Evolutionary conservation across 2,797 vertebrate genomes (phyloP), one percentile per base, ranked within the genome.

Genomic region (Gobionotothen gibberifrons): DNA sequence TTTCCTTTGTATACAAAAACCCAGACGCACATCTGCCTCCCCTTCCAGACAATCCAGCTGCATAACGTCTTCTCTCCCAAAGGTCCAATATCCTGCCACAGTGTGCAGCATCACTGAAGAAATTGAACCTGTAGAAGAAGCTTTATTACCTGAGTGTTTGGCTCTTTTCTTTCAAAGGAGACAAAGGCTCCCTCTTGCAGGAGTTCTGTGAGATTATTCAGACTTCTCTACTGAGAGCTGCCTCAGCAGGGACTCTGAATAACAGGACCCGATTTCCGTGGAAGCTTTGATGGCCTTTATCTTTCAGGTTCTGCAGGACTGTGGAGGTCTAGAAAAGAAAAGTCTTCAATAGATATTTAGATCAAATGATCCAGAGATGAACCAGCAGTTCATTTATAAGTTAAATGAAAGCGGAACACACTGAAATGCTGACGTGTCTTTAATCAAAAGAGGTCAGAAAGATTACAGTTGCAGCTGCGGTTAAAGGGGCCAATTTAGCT

Each of bases 81-180:
- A 70, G 39, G 74, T 81, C 62, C 48, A 86, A 56, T 85, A 86
- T 85, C 84, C 69, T 77, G 69, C 57, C 54, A 9, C 42, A 11
- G 42, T 14, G 60, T 64, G 36, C 73, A 63, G 69, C 55, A 57
- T 64, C 49, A 52, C 13, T 56, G 36, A 74, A 75, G 54, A 69
- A 74, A 69, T 29, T 39, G 52, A 72, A 74, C 72, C 63, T 36
- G 49, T 43, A 60, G 58, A 76, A 65, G 56, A 32, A 22, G 19
- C 55, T 54, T 71, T 40, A 29, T 84, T 68, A 44, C 76, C 51
- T 13, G 64, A 46, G 51, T 80, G 36, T 9, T 44, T n/a, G 36
- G 21, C 36, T 5, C 29, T 74, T 48, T 57, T 53, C 55, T 75
- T 66, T 72, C 5, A 63, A 74, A 69, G 55, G 57, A 82, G 40